Base-by-base conservation (phyloP, 2,113 vertebrate species). In the Engraulis encrasicolus region DNA sequence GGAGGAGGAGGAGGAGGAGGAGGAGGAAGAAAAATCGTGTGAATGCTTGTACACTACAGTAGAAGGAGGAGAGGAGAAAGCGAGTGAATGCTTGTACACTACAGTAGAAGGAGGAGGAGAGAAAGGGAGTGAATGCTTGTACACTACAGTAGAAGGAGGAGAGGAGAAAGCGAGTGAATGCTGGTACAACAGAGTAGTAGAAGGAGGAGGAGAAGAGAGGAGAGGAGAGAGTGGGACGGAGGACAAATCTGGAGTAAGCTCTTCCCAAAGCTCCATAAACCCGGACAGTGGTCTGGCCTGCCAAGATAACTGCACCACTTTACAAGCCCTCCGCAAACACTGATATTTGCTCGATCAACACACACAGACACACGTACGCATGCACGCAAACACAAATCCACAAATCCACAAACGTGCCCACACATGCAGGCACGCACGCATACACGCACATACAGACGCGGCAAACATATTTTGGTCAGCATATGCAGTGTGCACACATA, bases 361-460 rank as follows among this genome's bases (percentile, higher is more conserved):
- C 58, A 74, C 78, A 80, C 58, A 18, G 38, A 81, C 52, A 50
- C 77, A 79, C 37, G 61, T 78, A 83, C 38, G 27, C 58, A 27
- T 23, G 23, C 0, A 61, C 77, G 79, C n/a, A 45, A 40, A 83
- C 18, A 52, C 34, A 50, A 2, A n/a, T 71, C 14, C 34, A 1
- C 6, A 48, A 36, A 71, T 37, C 61, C 37, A 37, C 79, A 15
- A 5, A 15, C 50, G 20, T 20, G 5, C 50, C 18, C 50, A 52
- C 50, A 52, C 50, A 52, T n/a, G 58, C 83, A 83, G n/a, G 23
- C 54, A n/a, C 54, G 23, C 0, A 61, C 77, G 79, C n/a, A 45
- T 18, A 52, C 17, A 54, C 18, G n/a, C 19, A 54, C 18, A 20
- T 20, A n/a, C 19, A 54, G 18, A 54, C 27, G 3, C 40, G 40